These are phyloP conservation scores for Panopea generosa DNA, from an alignment of 2,888 invertebrate genomes.

Conservation along the genomic window DNA sequence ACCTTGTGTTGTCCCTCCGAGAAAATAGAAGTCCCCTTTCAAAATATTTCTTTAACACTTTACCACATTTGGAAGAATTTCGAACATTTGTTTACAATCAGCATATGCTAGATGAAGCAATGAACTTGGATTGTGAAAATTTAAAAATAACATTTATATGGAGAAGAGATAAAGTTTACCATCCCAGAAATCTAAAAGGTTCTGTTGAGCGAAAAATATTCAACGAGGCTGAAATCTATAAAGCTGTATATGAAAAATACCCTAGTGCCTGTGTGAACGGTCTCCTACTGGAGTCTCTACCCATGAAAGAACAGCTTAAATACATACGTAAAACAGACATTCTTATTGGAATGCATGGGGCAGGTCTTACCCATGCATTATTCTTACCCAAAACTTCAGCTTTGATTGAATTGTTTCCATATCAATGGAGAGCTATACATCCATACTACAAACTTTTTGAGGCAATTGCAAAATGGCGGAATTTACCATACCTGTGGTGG, in stretches of 20 bases:
- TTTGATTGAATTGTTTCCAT: conserved; percentile 46
- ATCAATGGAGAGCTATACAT: conserved; percentile 23
- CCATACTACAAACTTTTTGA: conserved; percentile 42
- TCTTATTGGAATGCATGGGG: conserved; percentile 57
- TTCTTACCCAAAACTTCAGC: conserved; percentile 45
- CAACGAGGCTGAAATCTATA: conserved; percentile 44
- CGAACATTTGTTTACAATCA: conserved; percentile 44
- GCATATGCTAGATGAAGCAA: conserved; percentile 12
- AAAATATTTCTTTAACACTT: conserved; percentile 6
- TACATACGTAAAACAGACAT: conserved; percentile 44
- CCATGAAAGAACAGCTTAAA: conserved; percentile 49
- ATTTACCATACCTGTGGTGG: conserved; percentile 38
- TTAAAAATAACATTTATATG: conserved; percentile 45
- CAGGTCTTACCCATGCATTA: conserved; percentile 44
- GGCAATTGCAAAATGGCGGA: conserved; percentile 36
- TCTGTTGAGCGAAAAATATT: conserved; percentile 47
- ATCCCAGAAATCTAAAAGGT: conserved; percentile 53
- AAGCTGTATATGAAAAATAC: conserved; percentile 30
- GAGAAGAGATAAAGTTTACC: conserved; percentile 52
- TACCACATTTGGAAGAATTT: conserved; percentile 49
- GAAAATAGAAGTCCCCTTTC: conserved; percentile 45
- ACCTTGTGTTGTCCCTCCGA: conserved; percentile 34
- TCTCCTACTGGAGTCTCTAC: conserved; percentile 43
- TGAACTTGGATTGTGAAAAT: conserved; percentile 27
- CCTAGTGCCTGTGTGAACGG: conserved; percentile 36